Conservation (phyloP, 2,888 invertebrate species). For the Nezara viridula region DNA sequence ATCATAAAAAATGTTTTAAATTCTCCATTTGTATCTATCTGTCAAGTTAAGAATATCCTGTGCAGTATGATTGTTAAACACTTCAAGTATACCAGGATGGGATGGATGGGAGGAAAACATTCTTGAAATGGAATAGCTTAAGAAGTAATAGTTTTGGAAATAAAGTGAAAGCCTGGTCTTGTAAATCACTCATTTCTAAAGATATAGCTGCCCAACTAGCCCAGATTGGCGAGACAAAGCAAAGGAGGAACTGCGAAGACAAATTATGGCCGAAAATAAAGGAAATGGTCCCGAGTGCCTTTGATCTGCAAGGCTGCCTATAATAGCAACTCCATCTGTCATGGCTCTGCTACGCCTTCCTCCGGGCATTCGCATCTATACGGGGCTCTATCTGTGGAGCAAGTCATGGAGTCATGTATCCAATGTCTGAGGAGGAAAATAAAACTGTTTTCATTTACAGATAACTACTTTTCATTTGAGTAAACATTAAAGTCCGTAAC, state of each 20-base stretch:
- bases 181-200: constrained; percentile 32
- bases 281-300: not conserved
- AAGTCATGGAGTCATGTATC: not conserved
- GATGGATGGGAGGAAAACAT: not conserved
- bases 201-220: constrained; percentile 18
- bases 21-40: too few species aligned
- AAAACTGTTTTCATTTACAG: too few species aligned
- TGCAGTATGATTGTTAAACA: not conserved
- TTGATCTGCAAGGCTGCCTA: constrained; percentile 34
- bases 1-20: too few species aligned
- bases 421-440: too few species aligned
- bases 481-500: too few species aligned
- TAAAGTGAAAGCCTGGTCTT: not conserved
- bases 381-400: not conserved
- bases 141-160: not conserved
- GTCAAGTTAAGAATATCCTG: not conserved
- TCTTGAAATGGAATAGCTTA: not conserved
- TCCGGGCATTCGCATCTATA: not conserved
- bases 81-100: not conserved
- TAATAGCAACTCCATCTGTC: constrained; percentile 31
- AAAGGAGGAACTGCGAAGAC: not conserved
- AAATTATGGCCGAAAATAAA: constrained; percentile 42
- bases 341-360: not conserved
- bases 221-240: not conserved
- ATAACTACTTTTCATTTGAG: too few species aligned